Percentiles rank a stretch among this genome's conserved stretches.
Conservation (phyloP, 2,888 invertebrate genomes). For the Pyralis farinalis region DNA sequence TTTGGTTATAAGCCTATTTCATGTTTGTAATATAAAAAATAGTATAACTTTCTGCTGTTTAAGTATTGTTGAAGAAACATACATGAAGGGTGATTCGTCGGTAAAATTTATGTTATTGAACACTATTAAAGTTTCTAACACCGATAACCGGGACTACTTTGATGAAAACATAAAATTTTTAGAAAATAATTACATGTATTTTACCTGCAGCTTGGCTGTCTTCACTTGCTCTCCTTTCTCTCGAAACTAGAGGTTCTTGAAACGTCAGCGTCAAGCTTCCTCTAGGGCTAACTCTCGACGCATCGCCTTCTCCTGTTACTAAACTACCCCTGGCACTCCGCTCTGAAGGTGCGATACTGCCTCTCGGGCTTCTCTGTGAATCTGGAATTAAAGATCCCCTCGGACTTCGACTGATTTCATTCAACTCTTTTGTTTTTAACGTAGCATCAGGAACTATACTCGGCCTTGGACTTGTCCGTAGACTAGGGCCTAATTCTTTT, state of each 20-base stretch:
- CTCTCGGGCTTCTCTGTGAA: conserved; percentile 81
- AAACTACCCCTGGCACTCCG: conserved; percentile 68
- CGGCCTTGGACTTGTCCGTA: conserved; percentile 81
- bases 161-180: no score
- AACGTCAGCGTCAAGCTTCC: conserved; percentile 83
- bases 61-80: no score
- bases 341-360: conserved; percentile 80
- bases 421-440: conserved; percentile 66
- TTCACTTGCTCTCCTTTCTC: conserved; percentile 80
- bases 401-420: conserved; percentile 71
- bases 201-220: conserved; percentile 79
- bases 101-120: no score
- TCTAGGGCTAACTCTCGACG: conserved; percentile 73
- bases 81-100: no score
- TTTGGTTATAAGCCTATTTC: no score
- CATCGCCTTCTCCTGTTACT: conserved; percentile 55
- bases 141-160: no score
- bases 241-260: conserved; percentile 80
- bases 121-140: no score
- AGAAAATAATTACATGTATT: no score
- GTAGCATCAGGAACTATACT: conserved; percentile 70
- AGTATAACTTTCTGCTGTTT: no score
- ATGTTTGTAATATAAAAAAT: no score
- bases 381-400: conserved; percentile 82
- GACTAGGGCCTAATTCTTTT: conserved; percentile 73